These are phyloP conservation scores for Thecophora atra DNA, from an alignment of 2,888 invertebrate genomes.

Conservation along the genomic window DNA sequence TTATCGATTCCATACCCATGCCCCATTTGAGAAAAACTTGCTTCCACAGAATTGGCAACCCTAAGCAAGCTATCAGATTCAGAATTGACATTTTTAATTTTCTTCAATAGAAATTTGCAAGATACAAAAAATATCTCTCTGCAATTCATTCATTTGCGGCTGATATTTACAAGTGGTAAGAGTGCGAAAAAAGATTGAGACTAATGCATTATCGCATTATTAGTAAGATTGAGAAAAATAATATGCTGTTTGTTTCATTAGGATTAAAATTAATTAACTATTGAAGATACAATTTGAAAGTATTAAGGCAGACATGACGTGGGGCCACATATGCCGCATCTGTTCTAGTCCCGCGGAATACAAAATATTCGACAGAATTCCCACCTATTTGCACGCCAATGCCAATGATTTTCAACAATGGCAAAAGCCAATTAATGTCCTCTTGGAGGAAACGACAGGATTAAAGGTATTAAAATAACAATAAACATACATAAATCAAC, in stretches of 20 bases:
- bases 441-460: conserved; percentile 64
- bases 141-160: too few relatives aligned
- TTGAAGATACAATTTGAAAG: background rate
- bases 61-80: too few relatives aligned
- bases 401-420: conserved; percentile 62
- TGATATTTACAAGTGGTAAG: too few relatives aligned
- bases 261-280: background rate
- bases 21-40: too few relatives aligned
- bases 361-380: conserved; percentile 62
- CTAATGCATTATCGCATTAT: too few relatives aligned
- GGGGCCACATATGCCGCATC: conserved; percentile 64
- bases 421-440: conserved; percentile 59
- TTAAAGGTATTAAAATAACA: conserved; percentile 52
- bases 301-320: conserved; percentile 47
- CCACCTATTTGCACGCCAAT: conserved; percentile 62
- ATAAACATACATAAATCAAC: too few relatives aligned
- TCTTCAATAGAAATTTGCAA: too few relatives aligned
- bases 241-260: background rate
- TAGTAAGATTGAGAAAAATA: background rate
- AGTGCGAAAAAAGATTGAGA: too few relatives aligned
- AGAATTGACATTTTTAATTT: too few relatives aligned
- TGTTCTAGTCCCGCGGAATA: conserved; percentile 63
- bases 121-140: too few relatives aligned
- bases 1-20: too few relatives aligned
- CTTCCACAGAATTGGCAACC: too few relatives aligned